Evolutionary conservation across 2,888 invertebrate species (phyloP).

Genomic region (Athripsodes cinereus): DNA sequence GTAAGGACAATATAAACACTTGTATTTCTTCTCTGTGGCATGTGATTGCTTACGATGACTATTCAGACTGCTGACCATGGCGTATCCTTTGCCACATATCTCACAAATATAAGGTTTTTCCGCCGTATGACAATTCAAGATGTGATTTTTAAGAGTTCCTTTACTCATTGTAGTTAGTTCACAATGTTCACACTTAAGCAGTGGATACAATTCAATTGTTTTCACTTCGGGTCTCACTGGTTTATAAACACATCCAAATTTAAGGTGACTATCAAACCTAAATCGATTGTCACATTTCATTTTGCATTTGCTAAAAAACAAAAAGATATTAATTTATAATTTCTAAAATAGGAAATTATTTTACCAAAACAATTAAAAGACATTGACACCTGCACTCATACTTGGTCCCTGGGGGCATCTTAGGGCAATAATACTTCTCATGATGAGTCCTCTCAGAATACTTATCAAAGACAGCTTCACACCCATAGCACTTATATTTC

Average conservation of each 20-base stretch:
- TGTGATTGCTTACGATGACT: background rate
- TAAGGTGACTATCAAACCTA: background rate
- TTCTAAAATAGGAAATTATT: too few species aligned
- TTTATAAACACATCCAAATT: background rate
- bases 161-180: background rate
- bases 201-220: background rate
- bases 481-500: background rate
- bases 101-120: background rate
- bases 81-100: background rate
- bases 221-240: background rate
- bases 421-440: background rate
- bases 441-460: background rate
- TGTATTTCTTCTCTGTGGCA: background rate
- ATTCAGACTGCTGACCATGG: background rate
- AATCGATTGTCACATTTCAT: background rate
- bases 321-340: too few species aligned
- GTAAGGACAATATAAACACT: conserved; percentile 10
- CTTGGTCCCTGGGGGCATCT: conserved; percentile 5
- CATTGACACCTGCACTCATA: conserved; percentile 8
- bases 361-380: too few species aligned
- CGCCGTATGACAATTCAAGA: background rate
- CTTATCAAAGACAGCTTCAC: background rate
- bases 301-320: background rate
- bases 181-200: background rate
- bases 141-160: background rate